Percentiles rank a stretch among this genome's conserved stretches.
Evolutionary conservation across 2,113 vertebrate genomes (phyloP).

Genomic region (Marmota monax): DNA sequence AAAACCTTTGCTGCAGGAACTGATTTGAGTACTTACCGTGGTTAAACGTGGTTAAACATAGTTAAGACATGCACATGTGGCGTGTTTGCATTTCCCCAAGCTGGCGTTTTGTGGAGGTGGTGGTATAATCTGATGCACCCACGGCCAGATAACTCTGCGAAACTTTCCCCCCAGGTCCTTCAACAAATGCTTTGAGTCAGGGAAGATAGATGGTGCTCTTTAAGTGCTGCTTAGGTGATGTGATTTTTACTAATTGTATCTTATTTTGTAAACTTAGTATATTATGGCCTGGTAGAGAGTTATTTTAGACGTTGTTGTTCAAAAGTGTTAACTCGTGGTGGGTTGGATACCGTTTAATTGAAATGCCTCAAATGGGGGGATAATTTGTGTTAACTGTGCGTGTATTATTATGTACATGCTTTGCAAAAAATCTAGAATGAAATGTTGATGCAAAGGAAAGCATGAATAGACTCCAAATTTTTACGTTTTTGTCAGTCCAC

Average conservation of each 20-base stretch:
- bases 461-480: neutral
- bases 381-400: neutral
- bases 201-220: neutral
- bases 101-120: neutral
- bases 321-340: neutral
- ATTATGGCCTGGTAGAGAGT: neutral
- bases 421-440: neutral
- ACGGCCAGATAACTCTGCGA: neutral
- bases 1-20: neutral
- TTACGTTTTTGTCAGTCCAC: constrained; percentile 17
- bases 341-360: neutral
- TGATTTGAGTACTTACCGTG: neutral
- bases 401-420: neutral
- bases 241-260: neutral
- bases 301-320: neutral
- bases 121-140: neutral
- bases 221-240: neutral
- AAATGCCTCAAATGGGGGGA: neutral
- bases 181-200: neutral
- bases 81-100: constrained; percentile 43
- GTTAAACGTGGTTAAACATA: neutral
- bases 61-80: neutral
- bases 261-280: constrained; percentile 22
- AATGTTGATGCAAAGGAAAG: neutral
- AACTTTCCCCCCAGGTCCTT: neutral